Conservation (phyloP, 2,888 invertebrate species). For the Ectemnius lituratus region DNA sequence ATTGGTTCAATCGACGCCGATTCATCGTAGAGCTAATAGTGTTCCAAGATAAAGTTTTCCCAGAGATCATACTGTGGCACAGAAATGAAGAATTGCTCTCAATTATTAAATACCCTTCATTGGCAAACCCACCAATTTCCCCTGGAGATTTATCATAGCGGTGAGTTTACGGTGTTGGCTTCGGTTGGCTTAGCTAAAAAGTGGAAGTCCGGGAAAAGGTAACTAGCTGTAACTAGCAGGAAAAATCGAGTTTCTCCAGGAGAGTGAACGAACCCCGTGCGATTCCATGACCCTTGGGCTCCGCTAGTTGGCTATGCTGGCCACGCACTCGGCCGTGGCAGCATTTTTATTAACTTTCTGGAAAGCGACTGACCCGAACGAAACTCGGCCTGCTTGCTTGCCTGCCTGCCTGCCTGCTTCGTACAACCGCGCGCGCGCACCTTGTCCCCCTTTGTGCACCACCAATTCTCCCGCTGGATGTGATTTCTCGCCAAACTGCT, state of each 20-base stretch:
- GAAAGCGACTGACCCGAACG: constrained; percentile 14
- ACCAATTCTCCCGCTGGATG: neutral
- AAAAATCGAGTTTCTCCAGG: constrained; percentile 43
- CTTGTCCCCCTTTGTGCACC: constrained; percentile 7
- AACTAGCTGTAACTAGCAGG: constrained; percentile 37
- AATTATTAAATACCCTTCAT: too few species aligned
- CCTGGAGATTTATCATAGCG: too few species aligned
- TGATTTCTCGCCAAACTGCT: neutral
- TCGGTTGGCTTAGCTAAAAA: too few species aligned
- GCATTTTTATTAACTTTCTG: constrained; percentile 47
- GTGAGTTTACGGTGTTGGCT: too few species aligned
- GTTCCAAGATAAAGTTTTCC: too few species aligned
- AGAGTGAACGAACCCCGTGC: constrained; percentile 36
- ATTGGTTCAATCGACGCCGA: too few species aligned
- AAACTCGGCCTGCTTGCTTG: constrained; percentile 8
- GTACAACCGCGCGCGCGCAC: neutral
- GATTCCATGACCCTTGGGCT: constrained; percentile 33
- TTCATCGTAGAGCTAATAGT: too few species aligned
- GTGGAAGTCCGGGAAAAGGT: too few species aligned
- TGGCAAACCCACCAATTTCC: too few species aligned
- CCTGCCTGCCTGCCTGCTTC: too few species aligned
- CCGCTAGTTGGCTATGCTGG: constrained; percentile 29
- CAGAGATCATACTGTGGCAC: too few species aligned
- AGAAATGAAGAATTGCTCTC: too few species aligned
- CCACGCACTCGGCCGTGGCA: constrained; percentile 35